Evolutionary conservation across 2,888 invertebrate genomes (phyloP).

Genomic region (Cancer borealis): DNA sequence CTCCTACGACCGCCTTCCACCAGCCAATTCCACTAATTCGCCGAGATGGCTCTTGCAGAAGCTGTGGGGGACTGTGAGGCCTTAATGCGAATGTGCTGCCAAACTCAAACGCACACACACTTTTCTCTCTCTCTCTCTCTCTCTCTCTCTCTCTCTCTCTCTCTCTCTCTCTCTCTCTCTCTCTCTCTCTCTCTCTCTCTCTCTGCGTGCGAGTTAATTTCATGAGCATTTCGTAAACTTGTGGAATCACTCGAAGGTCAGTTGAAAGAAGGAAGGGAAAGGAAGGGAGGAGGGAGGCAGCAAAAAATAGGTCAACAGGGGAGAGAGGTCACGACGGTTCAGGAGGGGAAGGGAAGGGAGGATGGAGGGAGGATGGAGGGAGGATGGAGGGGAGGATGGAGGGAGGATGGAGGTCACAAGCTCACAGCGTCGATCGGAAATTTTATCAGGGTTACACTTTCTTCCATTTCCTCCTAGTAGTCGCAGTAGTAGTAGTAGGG

Average conservation of each 20-base stretch:
- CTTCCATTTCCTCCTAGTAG: neutral
- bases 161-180: constrained; percentile 28
- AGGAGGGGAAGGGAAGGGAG: neutral
- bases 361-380: neutral
- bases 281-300: neutral
- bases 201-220: neutral
- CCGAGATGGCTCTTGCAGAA: neutral
- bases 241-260: neutral
- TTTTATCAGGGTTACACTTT: constrained; percentile 28
- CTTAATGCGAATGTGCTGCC: neutral
- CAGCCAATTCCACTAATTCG: neutral
- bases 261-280: neutral
- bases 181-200: constrained; percentile 47
- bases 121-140: neutral
- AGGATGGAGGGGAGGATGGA: neutral
- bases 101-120: neutral
- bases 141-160: constrained; percentile 14
- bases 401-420: neutral
- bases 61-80: neutral
- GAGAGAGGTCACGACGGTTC: neutral
- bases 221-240: neutral
- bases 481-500: neutral
- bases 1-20: neutral
- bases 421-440: neutral
- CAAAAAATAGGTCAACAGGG: too few relatives aligned